Evolutionary conservation across 1,140 invertebrate species (phyloP).

Genomic region (Ganaspis sp.): DNA sequence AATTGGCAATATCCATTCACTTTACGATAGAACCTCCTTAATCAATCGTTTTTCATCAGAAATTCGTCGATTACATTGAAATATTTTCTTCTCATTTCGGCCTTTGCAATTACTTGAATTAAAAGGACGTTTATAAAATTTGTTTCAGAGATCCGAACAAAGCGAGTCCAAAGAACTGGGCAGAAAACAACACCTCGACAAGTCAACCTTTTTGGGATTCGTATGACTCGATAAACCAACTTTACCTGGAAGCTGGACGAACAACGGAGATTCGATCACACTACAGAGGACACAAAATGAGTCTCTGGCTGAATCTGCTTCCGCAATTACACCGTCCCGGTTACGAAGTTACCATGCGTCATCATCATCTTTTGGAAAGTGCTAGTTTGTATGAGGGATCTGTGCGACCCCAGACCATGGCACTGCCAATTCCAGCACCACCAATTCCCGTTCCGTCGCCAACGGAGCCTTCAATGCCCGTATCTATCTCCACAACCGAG

Average conservation of each 20-base stretch:
- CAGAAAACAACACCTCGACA: slow-evolving; percentile 43
- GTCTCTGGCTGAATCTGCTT: slow-evolving; percentile 93
- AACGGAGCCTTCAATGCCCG: slow-evolving; percentile 71
- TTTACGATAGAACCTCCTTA: too few species aligned
- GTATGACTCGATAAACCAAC: slow-evolving; percentile 92
- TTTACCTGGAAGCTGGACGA: slow-evolving; percentile 88
- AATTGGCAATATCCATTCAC: too few species aligned
- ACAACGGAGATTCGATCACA: slow-evolving; percentile 86
- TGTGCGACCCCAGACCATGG: slow-evolving; percentile 82
- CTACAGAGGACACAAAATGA: slow-evolving; percentile 93
- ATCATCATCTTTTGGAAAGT: slow-evolving; percentile 85
- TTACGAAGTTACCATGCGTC: slow-evolving; percentile 86
- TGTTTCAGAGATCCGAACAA: slow-evolving; percentile 83
- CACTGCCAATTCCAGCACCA: slow-evolving; percentile 77
- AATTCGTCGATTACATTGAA: too few species aligned
- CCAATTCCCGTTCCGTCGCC: slow-evolving; percentile 73
- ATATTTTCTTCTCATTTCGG: too few species aligned
- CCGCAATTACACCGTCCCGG: slow-evolving; percentile 90
- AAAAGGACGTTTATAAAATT: slow-evolving; percentile 8
- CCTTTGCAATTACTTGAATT: not conserved
- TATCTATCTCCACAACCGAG: slow-evolving; percentile 64
- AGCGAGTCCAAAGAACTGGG: slow-evolving; percentile 59
- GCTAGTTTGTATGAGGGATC: slow-evolving; percentile 83
- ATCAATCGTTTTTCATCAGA: too few species aligned
- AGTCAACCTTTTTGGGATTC: slow-evolving; percentile 88